A percentile compares a stretch with the other conserved stretches of the same genome.
These are phyloP conservation scores for Eulemur coronatus DNA, from an alignment of 2,797 vertebrate genomes.

Conservation along the genomic window DNA sequence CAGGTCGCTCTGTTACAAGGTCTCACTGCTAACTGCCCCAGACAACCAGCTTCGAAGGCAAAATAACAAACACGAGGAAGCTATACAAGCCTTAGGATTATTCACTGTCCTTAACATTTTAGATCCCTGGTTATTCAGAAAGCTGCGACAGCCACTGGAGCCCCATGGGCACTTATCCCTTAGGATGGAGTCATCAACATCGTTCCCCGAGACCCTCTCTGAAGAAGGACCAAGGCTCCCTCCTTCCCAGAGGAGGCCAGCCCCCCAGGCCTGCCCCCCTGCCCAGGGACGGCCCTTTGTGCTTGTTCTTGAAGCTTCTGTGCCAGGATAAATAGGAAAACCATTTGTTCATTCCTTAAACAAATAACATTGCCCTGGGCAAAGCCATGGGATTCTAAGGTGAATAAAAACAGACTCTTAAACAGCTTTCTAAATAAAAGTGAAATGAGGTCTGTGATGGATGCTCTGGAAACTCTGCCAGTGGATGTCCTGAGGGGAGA, in stretches of 20 bases:
- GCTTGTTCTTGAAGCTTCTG: not conserved
- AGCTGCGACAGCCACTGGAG: conserved; percentile 30
- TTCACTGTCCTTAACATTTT: not conserved
- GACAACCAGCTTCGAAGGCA: not conserved
- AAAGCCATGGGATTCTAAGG: not conserved
- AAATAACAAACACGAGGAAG: not conserved
- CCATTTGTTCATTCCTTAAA: not conserved
- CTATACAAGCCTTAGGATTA: not conserved
- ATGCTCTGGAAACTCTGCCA: not conserved
- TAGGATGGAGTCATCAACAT: conserved; percentile 65
- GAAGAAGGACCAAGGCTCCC: not conserved
- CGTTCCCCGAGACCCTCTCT: not conserved
- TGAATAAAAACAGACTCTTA: not conserved
- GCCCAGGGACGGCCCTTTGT: no score
- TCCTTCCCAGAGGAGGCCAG: not conserved
- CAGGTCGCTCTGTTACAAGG: not conserved
- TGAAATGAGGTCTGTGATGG: not conserved
- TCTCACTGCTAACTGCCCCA: not conserved
- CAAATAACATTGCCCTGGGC: not conserved
- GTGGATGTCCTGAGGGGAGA: not conserved
- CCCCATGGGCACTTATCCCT: conserved; percentile 80
- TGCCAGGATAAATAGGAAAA: not conserved
- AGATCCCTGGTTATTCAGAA: not conserved
- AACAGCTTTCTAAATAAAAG: not conserved
- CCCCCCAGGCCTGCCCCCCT: not conserved